Evolutionary conservation across 2,888 invertebrate species (phyloP).

Genomic region (Noctua janthina): DNA sequence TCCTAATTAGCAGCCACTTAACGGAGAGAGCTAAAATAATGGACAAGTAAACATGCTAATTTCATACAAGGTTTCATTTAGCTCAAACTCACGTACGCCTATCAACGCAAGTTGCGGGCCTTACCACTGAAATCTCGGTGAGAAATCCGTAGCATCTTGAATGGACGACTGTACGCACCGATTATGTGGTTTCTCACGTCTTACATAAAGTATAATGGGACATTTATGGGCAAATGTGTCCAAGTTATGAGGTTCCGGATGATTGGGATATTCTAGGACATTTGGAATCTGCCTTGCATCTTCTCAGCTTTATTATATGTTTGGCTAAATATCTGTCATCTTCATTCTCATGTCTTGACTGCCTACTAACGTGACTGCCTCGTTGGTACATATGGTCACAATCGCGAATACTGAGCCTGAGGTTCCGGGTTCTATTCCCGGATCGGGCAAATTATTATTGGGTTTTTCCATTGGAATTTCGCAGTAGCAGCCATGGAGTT

Average conservation of each 20-base stretch:
- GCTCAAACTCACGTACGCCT: constrained; percentile 31
- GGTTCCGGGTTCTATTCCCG: neutral
- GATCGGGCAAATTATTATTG: neutral
- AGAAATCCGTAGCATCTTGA: constrained; percentile 52
- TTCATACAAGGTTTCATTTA: constrained; percentile 19
- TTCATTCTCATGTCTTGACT: neutral
- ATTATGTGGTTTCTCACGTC: constrained; percentile 54
- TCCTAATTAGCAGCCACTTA: constrained; percentile 43
- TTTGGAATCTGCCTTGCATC: neutral
- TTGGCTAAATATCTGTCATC: neutral
- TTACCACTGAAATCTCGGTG: constrained; percentile 57
- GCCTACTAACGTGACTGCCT: neutral
- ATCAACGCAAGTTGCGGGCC: constrained; percentile 42
- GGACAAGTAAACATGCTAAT: constrained; percentile 27
- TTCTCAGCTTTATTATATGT: neutral
- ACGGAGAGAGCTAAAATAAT: constrained; percentile 46
- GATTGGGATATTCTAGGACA: neutral
- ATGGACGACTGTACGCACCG: constrained; percentile 52
- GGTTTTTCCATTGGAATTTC: neutral
- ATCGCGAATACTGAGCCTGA: neutral
- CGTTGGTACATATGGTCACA: too few relatives aligned
- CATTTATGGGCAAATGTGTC: constrained; percentile 33
- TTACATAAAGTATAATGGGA: constrained; percentile 50
- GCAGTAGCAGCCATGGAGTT: neutral
- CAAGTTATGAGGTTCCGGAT: constrained; percentile 14